Percentiles rank a stretch among this genome's conserved stretches.
Evolutionary conservation across 2,888 invertebrate species (phyloP).

Genomic region (Lordiphosa andalusiaca): DNA sequence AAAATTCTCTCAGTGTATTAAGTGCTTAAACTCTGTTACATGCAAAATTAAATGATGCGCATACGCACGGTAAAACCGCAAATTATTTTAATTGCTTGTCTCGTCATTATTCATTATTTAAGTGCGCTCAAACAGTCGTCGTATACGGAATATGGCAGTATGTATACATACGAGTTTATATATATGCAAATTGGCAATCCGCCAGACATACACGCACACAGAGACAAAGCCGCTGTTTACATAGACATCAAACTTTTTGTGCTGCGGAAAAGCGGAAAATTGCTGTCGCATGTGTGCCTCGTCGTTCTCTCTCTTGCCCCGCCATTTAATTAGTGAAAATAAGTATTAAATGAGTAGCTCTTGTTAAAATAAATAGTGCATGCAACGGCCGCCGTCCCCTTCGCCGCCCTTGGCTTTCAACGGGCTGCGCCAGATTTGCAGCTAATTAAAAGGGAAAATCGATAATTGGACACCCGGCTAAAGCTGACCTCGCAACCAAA

Average conservation of each 20-base stretch:
- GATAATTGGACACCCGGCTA: constrained; percentile 17
- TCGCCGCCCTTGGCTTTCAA: constrained; percentile 30
- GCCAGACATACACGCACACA: constrained; percentile 38
- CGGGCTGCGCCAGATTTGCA: constrained; percentile 53
- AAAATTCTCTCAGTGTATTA: constrained; percentile 62
- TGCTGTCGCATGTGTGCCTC: constrained; percentile 38
- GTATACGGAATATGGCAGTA: constrained; percentile 34
- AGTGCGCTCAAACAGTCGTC: constrained; percentile 66
- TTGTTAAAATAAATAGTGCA: constrained; percentile 75
- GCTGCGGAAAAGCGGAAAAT: constrained; percentile 62
- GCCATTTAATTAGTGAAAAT: constrained; percentile 74
- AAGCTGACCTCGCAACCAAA: constrained; percentile 60
- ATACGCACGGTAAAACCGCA: constrained; percentile 78
- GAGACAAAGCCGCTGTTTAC: constrained; percentile 71
- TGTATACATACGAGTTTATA: constrained; percentile 21
- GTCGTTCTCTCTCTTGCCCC: constrained; percentile 17
- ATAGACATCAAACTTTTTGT: constrained; percentile 67
- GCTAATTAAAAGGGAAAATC: constrained; percentile 63
- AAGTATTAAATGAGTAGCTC: constrained; percentile 73
- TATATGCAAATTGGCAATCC: constrained; percentile 33
- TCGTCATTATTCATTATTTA: constrained; percentile 79
- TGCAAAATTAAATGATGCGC: constrained; percentile 78
- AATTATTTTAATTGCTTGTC: constrained; percentile 80
- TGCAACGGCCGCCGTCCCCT: constrained; percentile 51
- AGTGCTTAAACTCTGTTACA: constrained; percentile 74